A percentile compares a stretch with the other conserved stretches of the same genome.
These are phyloP conservation scores for Phaethon lepturus DNA, from an alignment of 2,113 vertebrate species.

Conservation along the genomic window DNA sequence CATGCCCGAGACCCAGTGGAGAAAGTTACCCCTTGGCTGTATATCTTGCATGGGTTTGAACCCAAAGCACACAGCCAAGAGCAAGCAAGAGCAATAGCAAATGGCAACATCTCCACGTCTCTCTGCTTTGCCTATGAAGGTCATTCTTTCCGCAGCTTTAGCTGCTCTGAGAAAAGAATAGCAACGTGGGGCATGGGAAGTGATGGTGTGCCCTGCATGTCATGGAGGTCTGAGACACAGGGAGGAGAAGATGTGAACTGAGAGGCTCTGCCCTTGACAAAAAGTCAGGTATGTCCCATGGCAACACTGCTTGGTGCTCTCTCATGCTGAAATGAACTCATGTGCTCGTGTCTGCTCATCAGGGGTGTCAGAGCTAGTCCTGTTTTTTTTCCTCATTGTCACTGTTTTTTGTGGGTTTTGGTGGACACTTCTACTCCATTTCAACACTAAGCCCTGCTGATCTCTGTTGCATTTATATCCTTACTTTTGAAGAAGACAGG, in stretches of 20 bases:
- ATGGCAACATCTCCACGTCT: not conserved
- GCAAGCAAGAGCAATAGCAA: not conserved
- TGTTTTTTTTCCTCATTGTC: not conserved
- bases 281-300: not conserved
- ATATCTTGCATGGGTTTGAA: not conserved
- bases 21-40: not conserved
- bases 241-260: not conserved
- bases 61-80: not conserved
- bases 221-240: not conserved
- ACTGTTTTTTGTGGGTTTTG: not conserved
- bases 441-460: not conserved
- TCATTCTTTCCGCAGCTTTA: not conserved
- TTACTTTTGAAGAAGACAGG: not conserved
- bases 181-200: not conserved
- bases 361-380: not conserved
- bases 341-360: not conserved
- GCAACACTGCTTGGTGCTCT: not conserved
- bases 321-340: not conserved
- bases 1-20: not conserved
- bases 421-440: not conserved
- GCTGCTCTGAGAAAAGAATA: not conserved
- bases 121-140: not conserved
- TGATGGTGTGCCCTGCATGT: not conserved
- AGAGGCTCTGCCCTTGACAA: not conserved
- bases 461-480: not conserved